Percentiles rank a stretch among this genome's conserved stretches.
These are phyloP conservation scores for Lasioglossum oenotherae DNA, from an alignment of 2,888 invertebrate genomes.

Conservation along the genomic window DNA sequence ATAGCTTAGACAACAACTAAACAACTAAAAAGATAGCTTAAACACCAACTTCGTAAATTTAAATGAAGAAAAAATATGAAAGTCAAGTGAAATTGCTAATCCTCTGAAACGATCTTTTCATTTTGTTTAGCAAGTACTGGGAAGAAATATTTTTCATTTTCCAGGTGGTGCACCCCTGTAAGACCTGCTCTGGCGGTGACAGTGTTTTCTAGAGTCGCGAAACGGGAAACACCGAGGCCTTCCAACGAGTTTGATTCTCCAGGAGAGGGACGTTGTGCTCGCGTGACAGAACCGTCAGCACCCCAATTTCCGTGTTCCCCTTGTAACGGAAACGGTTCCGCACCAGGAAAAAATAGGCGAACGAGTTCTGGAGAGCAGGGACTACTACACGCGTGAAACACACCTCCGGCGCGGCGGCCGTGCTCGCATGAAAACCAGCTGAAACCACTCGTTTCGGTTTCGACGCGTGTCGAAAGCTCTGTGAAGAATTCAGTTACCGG, in stretches of 20 bases:
- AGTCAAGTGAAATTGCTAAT: background rate
- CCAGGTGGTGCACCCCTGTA: too few species aligned
- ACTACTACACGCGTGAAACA: background rate
- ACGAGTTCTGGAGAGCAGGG: background rate
- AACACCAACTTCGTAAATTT: too few species aligned
- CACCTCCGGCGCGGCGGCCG: background rate
- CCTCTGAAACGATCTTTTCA: background rate
- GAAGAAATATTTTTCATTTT: background rate
- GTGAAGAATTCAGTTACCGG: background rate
- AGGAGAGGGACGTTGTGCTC: background rate
- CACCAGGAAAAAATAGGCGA: background rate
- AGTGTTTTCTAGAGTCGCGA: background rate
- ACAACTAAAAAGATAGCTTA: too few species aligned
- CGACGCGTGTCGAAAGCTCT: background rate
- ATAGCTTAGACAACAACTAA: too few species aligned
- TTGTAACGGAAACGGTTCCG: background rate
- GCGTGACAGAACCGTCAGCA: background rate
- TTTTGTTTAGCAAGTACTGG: background rate
- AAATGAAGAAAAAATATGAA: too few species aligned
- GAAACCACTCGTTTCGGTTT: background rate
- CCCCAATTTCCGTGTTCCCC: conserved; percentile 11
- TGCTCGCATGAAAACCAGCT: background rate
- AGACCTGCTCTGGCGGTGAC: background rate
- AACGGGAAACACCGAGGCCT: background rate
- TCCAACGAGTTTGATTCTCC: conserved; percentile 18